Conservation (phyloP, 2,888 invertebrate species). For the Cyclophora albipunctata region DNA sequence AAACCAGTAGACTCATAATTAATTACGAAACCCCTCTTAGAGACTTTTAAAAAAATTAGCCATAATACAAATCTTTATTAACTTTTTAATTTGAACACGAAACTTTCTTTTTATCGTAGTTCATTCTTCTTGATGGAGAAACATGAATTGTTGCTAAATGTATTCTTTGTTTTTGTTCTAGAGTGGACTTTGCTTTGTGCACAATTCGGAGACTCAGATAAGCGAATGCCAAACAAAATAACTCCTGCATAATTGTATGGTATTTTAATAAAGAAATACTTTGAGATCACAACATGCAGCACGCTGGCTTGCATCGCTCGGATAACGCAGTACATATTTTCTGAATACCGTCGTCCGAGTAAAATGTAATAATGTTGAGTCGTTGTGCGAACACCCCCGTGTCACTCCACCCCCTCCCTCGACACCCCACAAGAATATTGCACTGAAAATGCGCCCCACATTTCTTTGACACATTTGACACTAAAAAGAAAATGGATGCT, state of each 20-base stretch:
- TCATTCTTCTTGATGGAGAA: no score
- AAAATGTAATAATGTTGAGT: slow-evolving; percentile 23
- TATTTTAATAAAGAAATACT: slow-evolving; percentile 16
- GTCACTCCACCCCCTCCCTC: neutral
- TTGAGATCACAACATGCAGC: slow-evolving; percentile 8
- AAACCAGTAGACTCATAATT: no score
- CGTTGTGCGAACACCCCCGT: slow-evolving; percentile 9
- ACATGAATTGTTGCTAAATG: no score
- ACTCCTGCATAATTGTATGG: neutral
- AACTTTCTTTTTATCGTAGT: no score
- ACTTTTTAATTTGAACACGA: no score
- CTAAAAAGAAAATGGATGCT: slow-evolving; percentile 20
- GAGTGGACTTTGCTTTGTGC: no score
- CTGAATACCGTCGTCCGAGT: slow-evolving; percentile 17
- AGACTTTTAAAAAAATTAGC: no score
- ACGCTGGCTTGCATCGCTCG: slow-evolving; percentile 8
- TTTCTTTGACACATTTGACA: slow-evolving; percentile 25
- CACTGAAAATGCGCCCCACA: slow-evolving; percentile 24
- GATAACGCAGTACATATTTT: slow-evolving; percentile 13
- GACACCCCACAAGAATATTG: slow-evolving; percentile 15
- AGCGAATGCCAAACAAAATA: no score
- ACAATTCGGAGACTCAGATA: no score
- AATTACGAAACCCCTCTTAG: no score
- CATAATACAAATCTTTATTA: no score
- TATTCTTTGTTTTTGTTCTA: no score